Evolutionary conservation across 35 echinoderm and acorn worm genomes (phyloP).

Genomic region (Apostichopus californicus): DNA sequence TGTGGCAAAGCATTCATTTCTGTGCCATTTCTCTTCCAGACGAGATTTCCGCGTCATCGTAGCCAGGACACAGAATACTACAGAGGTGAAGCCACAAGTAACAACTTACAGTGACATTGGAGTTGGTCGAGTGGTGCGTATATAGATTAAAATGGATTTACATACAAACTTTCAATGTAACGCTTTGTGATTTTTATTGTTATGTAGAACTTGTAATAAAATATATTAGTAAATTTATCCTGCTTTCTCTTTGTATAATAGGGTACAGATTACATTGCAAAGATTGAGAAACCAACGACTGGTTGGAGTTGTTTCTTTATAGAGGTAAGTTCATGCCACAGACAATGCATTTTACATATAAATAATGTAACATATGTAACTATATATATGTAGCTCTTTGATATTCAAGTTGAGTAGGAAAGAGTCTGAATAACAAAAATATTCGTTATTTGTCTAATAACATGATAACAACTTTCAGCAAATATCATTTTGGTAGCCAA

Average conservation of each 20-base stretch:
- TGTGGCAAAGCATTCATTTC: no score
- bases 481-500: no score
- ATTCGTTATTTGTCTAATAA: no score
- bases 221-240: not conserved
- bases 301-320: constrained; percentile 33
- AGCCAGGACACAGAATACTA: constrained; percentile 1
- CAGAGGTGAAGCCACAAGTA: not conserved
- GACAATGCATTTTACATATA: no score
- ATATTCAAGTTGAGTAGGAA: no score
- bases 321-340: not conserved
- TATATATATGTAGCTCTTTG: no score
- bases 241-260: not conserved
- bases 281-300: not conserved
- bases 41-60: constrained; percentile 28
- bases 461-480: no score
- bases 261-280: not conserved
- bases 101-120: constrained; percentile 14
- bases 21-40: not conserved
- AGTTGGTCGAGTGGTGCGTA: constrained; percentile 20
- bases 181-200: no score
- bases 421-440: no score
- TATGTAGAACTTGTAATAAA: no score
- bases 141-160: not conserved
- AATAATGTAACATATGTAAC: no score
- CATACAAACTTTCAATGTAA: no score